Evolutionary conservation across 2,888 invertebrate species (phyloP), one percentile per base, ranked within the genome.

Genomic region (Choreutis nemorana): DNA sequence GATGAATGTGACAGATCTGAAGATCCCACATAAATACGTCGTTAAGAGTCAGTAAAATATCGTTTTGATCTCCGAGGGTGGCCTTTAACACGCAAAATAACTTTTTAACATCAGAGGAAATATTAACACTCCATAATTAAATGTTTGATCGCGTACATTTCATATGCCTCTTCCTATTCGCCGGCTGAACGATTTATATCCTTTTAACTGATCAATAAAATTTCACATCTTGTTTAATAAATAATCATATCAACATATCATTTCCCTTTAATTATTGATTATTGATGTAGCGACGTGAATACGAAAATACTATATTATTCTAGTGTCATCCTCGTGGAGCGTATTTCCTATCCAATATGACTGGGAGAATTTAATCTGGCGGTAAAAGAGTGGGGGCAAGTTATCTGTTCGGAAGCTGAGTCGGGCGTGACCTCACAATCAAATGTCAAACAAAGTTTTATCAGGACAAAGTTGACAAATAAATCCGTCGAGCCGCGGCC

Each of bases 361-460:
- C 44, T 30, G 34, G 40, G 45, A 47, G 45, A 55, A 60, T 64
- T 66, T 63, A 62, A 58, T 61, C 53, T 53, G 42, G 36, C 53
- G 50, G 48, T 49, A 55, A 59, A 57, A 52, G 47, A 50, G 41
- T 45, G 31, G 49, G 48, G 40, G 38, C 49, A 59, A 63, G 42
- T 63, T 63, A 58, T 70, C 66, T 56, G 36, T 33, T 40, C 50
- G 54, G 53, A 54, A 53, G 42, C 50, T 43, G 40, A 43, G 45
- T 43, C 40, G 48, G 48, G 64, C 57, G 60, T 63, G 71, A 65
- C 66, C 68, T 61, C 56, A 65, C 72, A 73, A 75, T 72, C 71
- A 68, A 67, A 71, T 57, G 67, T 64, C 71, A 65, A 70, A 70
- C 63, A 61, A 75, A 78, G 55, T 77, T 77, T 77, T 73, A 75